A percentile compares a stretch with the other conserved stretches of the same genome.
Evolutionary conservation across 2,113 vertebrate genomes (phyloP).

Genomic region (Actenoides hombroni): DNA sequence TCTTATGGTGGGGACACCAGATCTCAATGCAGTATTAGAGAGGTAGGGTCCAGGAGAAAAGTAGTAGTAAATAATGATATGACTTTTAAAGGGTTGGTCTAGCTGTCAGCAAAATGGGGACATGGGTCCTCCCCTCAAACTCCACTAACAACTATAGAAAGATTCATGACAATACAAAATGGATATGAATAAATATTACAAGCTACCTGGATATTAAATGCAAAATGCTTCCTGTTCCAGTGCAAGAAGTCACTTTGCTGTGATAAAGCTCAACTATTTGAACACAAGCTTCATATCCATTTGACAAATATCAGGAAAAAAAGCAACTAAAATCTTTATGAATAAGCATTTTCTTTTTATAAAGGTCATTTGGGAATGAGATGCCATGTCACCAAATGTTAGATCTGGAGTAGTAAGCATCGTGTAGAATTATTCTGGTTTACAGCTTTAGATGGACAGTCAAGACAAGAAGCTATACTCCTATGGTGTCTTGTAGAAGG

Average conservation of each 20-base stretch:
- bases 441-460: background rate
- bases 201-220: background rate
- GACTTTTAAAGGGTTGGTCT: background rate
- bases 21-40: too few species aligned
- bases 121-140: background rate
- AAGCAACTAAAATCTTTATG: background rate
- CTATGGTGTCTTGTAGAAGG: background rate
- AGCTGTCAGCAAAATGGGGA: background rate
- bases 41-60: background rate
- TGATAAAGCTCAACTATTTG: background rate
- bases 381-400: background rate
- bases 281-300: background rate
- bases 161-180: background rate
- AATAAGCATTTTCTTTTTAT: background rate
- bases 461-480: background rate
- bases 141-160: background rate
- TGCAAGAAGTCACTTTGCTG: background rate
- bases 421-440: fast-evolving
- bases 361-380: background rate
- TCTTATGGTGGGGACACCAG: too few species aligned
- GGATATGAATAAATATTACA: background rate
- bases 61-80: background rate
- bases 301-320: background rate
- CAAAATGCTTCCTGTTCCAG: background rate
- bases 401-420: background rate